Conservation (phyloP, 2,888 invertebrate species). For the Pollenia labialis region DNA sequence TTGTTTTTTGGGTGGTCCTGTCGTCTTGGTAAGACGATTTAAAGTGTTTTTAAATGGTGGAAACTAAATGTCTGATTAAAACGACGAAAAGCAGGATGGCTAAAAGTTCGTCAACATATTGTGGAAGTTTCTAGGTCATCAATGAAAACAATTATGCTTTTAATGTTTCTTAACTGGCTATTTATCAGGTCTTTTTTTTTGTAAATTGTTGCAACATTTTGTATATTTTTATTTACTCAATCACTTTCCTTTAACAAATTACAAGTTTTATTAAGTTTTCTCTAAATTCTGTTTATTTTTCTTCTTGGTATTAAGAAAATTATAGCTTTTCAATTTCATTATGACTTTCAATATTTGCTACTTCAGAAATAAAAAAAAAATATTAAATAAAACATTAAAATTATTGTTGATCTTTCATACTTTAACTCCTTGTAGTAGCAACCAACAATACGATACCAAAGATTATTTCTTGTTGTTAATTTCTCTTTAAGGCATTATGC, state of each 20-base stretch:
- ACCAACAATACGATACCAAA: conserved; percentile 37
- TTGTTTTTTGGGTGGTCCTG: conserved; percentile 48
- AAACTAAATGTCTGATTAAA: not conserved
- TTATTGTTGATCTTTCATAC: conserved; percentile 41
- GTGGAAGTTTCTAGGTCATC: conserved; percentile 39
- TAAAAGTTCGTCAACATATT: conserved; percentile 22
- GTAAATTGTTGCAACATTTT: not conserved
- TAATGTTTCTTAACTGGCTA: not conserved
- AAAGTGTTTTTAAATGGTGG: conserved; percentile 29
- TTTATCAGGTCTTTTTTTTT: conserved; percentile 15
- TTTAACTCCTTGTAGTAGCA: conserved; percentile 43
- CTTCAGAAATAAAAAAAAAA: not conserved
- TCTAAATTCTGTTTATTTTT: not conserved
- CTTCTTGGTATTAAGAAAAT: conserved; percentile 48
- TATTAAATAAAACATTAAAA: conserved; percentile 14
- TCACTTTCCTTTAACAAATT: conserved; percentile 39
- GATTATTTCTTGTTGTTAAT: conserved; percentile 60
- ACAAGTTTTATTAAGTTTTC: not conserved
- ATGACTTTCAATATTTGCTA: conserved; percentile 56
- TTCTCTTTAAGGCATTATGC: conserved; percentile 65
- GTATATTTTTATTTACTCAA: conserved; percentile 16
- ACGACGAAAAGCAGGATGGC: not conserved
- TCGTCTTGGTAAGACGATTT: conserved; percentile 44
- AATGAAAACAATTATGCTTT: conserved; percentile 6
- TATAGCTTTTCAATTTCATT: conserved; percentile 70